Percentiles rank a stretch among this genome's conserved stretches.
Evolutionary conservation across 2,888 invertebrate genomes (phyloP).

Genomic region (Drosophila yooni): DNA sequence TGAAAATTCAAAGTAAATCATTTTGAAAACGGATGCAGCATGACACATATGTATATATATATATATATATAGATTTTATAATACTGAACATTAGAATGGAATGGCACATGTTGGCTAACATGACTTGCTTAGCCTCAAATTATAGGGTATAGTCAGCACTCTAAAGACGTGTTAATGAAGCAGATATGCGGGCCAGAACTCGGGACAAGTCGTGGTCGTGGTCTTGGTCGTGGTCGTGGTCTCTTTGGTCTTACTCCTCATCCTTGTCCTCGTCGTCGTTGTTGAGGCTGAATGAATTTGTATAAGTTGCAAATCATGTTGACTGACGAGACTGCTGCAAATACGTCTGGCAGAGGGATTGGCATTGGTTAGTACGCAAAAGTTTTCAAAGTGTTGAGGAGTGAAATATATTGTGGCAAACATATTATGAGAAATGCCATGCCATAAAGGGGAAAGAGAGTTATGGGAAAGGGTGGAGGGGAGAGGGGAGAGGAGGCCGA

Average conservation of each 20-base stretch:
- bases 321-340: slow-evolving; percentile 61
- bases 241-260: slow-evolving; percentile 14
- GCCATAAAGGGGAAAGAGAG: slow-evolving; percentile 25
- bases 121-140: not conserved
- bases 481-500: slow-evolving; percentile 4
- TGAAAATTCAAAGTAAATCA: too few species aligned
- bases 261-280: slow-evolving; percentile 3
- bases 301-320: slow-evolving; percentile 79
- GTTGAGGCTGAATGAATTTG: slow-evolving; percentile 75
- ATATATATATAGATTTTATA: not conserved
- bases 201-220: slow-evolving; percentile 43
- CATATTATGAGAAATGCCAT: slow-evolving; percentile 58
- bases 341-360: slow-evolving; percentile 9
- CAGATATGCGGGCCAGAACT: slow-evolving; percentile 69
- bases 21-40: too few species aligned
- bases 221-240: slow-evolving; percentile 11
- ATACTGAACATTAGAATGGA: not conserved
- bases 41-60: too few species aligned
- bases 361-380: slow-evolving; percentile 21
- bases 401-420: slow-evolving; percentile 65
- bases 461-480: too few species aligned
- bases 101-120: slow-evolving; percentile 2
- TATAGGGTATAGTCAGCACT: slow-evolving; percentile 34
- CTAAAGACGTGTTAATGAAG: slow-evolving; percentile 79
- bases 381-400: slow-evolving; percentile 66